Evolutionary conservation across 2,797 vertebrate genomes (phyloP).

Genomic region (Mus minutoides): DNA sequence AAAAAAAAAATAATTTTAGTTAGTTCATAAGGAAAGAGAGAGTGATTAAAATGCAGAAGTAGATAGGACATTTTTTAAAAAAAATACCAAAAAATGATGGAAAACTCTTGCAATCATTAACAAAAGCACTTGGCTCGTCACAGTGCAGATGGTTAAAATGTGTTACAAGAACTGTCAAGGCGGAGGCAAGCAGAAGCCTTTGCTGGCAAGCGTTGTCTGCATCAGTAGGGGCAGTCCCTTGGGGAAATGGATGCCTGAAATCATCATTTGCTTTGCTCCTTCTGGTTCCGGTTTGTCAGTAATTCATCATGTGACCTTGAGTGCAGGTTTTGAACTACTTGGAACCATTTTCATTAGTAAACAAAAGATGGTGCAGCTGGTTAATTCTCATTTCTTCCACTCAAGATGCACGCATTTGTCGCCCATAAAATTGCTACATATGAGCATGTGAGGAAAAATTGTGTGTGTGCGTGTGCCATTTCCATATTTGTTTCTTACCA

Average conservation of each 20-base stretch:
- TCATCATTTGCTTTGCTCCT: not conserved
- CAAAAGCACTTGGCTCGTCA: not conserved
- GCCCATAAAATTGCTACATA: not conserved
- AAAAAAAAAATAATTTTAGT: not conserved
- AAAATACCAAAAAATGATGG: not conserved
- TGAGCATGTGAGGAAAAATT: not conserved
- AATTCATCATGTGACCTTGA: not conserved
- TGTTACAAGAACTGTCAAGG: not conserved
- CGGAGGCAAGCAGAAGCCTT: not conserved
- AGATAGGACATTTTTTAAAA: not conserved
- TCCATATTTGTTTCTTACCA: not conserved
- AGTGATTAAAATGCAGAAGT: not conserved
- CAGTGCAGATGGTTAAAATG: not conserved
- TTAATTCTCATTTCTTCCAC: not conserved
- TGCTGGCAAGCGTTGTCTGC: not conserved
- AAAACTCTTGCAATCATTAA: not conserved
- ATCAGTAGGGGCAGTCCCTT: not conserved
- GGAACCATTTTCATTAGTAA: constrained; percentile 25
- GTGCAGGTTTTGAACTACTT: not conserved
- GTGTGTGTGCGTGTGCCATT: not conserved
- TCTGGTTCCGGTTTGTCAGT: not conserved
- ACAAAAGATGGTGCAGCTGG: not conserved
- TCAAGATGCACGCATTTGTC: not conserved
- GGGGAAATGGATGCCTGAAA: not conserved
- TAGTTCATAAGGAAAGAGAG: not conserved